Base-by-base conservation (phyloP, 2,888 invertebrate species). In the Steinernema hermaphroditum region DNA sequence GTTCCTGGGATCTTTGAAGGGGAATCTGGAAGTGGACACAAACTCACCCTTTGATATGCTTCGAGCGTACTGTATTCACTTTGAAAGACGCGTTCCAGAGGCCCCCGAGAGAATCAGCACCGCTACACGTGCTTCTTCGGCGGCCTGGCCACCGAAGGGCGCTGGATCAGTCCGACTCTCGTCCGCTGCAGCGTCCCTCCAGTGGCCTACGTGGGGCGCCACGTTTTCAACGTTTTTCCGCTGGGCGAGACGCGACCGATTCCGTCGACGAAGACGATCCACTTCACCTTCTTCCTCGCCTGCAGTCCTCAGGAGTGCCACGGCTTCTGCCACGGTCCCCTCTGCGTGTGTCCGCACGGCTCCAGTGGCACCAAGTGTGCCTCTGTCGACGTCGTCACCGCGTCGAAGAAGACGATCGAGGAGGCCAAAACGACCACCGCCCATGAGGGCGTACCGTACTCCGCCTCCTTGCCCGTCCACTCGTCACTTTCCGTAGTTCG, bases 241-340 rank as follows among this genome's bases (percentile, higher is more conserved):
- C 49, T 70, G 24, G 57, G 57, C n/a, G 41, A 41, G 24, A 34
- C 34, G 22, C 16, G 27, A 22, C 37, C 37, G 37, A 27, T 70
- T 24, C 34, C 50, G 2, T 22, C 41, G 19, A 4, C 50, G 54
- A 71, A 49, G 68, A 19, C 82, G 79, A 75, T 81, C 54, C 81
- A 83, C 46, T 83, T 81, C 76, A 83, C 82, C 0, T 73, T 82
- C 6, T 83, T 75, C 72, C 75, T 78, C 41, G 72, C 76, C 9
- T 83, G 83, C 72, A 72, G 75, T 22, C 75, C 77, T 0, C 73
- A 74, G 0, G 62, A 77, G n/a, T 83, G 82, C 71, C 77, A 80
- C 57, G 82, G 82, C 12, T 72, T 77, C 9, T 82, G 81, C 72
- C 72, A 80, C 8, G 83, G 83, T 0, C 83, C 83, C 12, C 68